Base-by-base conservation (phyloP, 2,113 vertebrate genomes). In the Platysternon megacephalum region DNA sequence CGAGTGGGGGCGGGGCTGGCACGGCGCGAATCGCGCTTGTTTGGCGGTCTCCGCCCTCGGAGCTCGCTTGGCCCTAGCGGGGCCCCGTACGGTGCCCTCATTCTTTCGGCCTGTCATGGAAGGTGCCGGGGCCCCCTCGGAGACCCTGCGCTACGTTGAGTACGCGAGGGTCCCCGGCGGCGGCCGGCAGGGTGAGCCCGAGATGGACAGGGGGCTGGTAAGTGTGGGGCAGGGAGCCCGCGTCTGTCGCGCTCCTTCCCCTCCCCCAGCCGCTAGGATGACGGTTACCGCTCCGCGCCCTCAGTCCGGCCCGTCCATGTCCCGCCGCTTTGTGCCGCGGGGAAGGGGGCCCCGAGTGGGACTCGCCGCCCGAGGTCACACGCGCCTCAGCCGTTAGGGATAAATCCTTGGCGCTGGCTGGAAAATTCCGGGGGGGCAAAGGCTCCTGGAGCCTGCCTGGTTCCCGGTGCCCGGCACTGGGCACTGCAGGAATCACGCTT, bases 201-300 rank as follows among this genome's bases (percentile, higher is more conserved):
- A 98, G 35, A 97, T 98, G 28, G 98, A 98, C 96, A 96, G 95
- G 32, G 96, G 97, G 22, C 48, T 98, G 93, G 98, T 98, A 83
- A 98, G 97, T 96, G 2, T 61, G 9, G 17, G 3, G 29, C 3
- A 14, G 32, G 3, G 14, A 42, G 8, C 7, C 8, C 12, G 21
- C 12, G 9, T 12, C 58, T 61, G 58, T 35, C 29, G 58, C 58
- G 29, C 58, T 61, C 29, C 58, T 29, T 14, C 28, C 22, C 29
- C 32, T 28, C 12, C 11, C 58, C 58, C 29, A 5, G 58, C 58
- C 29, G 1, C 58, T 35, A 35, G 14, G n/a, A 3, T 28, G 49
- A 4, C 74, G 21, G 65, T 46, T 28, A 28, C 39, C 22, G 8
- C 42, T 4, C 9, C 72, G 35, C n/a, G 52, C 52, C 32, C 7